Evolutionary conservation across 1,140 invertebrate species (phyloP).

Genomic region (Hycleus cichorii): DNA sequence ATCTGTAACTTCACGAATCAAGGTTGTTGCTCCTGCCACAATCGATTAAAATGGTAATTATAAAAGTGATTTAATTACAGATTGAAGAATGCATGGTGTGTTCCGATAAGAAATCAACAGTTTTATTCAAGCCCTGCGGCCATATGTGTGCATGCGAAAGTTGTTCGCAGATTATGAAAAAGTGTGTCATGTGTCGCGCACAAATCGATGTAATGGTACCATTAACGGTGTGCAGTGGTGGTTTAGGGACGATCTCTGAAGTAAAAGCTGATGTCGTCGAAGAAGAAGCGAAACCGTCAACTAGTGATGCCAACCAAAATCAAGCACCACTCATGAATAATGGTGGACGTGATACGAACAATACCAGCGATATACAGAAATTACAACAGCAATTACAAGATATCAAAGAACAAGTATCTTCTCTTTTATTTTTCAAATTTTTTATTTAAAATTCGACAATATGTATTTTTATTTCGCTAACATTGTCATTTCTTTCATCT

Average conservation of each 20-base stretch:
- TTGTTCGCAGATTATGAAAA: conserved; percentile 91
- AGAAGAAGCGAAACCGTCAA: conserved; percentile 39
- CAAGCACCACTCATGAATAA: conserved; percentile 70
- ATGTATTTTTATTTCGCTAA: neutral
- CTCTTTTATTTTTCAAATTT: neutral
- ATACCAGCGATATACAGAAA: conserved; percentile 85
- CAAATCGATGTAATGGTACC: conserved; percentile 74
- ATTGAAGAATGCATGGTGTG: conserved; percentile 96
- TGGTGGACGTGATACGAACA: conserved; percentile 65
- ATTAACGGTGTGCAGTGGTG: conserved; percentile 62
- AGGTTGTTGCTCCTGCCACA: conserved; percentile 44
- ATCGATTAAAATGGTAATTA: neutral
- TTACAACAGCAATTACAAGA: conserved; percentile 93
- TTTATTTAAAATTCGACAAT: neutral
- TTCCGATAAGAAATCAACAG: conserved; percentile 83
- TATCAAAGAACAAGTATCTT: conserved; percentile 87
- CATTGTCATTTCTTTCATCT: conserved; percentile 25
- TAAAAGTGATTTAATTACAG: conserved; percentile 42
- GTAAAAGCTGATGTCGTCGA: conserved; percentile 46
- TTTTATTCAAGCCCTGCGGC: conserved; percentile 88
- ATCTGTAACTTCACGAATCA: conserved; percentile 64
- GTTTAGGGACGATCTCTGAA: conserved; percentile 48
- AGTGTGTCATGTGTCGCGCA: conserved; percentile 88
- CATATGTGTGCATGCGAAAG: conserved; percentile 92
- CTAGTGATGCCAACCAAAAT: conserved; percentile 7